These are phyloP conservation scores for Anorthoa munda DNA, from an alignment of 2,888 invertebrate species.

Conservation along the genomic window DNA sequence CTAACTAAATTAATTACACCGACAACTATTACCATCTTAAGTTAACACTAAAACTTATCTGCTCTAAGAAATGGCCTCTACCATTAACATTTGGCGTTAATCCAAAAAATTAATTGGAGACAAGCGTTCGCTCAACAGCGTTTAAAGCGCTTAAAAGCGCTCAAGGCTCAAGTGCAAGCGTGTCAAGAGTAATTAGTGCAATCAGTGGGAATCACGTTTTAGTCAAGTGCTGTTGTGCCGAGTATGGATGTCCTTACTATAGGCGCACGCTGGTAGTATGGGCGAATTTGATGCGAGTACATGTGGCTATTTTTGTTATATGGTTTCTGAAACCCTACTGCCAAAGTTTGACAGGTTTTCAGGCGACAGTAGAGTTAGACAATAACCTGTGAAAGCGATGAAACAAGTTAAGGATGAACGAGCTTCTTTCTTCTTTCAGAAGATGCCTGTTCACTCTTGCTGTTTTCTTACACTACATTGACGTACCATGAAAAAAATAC, in stretches of 20 bases:
- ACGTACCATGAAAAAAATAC: too few relatives aligned
- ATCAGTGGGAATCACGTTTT: conserved; percentile 85
- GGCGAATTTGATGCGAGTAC: conserved; percentile 38
- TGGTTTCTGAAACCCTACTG: too few relatives aligned
- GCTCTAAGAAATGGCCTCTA: conserved; percentile 59
- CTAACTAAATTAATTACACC: conserved; percentile 33
- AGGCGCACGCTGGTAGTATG: conserved; percentile 13
- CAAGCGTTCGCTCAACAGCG: conserved; percentile 72
- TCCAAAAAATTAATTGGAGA: conserved; percentile 88
- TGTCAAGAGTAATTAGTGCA: conserved; percentile 85
- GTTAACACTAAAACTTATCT: conserved; percentile 60
- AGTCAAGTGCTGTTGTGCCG: conserved; percentile 78
- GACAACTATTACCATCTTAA: conserved; percentile 33
- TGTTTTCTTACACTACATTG: too few relatives aligned
- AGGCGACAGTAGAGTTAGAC: too few relatives aligned
- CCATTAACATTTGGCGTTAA: conserved; percentile 80
- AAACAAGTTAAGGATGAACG: too few relatives aligned
- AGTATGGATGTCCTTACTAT: conserved; percentile 70
- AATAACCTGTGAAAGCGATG: too few relatives aligned
- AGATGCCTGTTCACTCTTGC: too few relatives aligned
- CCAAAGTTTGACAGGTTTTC: too few relatives aligned
- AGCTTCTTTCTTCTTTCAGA: too few relatives aligned
- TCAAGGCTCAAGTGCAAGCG: conserved; percentile 69
- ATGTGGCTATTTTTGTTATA: too few relatives aligned
- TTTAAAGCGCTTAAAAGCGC: conserved; percentile 61